phyloP scores from a whole-genome alignment of 2,888 invertebrate species.

The Eupithecia tripunctaria region DNA sequence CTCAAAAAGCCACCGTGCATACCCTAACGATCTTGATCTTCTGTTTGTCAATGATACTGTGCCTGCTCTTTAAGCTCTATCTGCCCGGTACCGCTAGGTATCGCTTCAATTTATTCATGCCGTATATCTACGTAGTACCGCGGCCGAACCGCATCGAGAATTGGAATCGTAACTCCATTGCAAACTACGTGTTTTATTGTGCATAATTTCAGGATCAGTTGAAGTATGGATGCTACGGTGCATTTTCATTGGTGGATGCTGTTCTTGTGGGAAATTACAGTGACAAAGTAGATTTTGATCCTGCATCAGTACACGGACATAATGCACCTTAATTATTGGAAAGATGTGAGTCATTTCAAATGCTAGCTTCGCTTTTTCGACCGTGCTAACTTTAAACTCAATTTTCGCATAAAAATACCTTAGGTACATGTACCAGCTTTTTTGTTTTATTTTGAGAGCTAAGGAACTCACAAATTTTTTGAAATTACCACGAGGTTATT shows the following conservation, averaged over 20 bases:
- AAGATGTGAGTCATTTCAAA: too few species aligned
- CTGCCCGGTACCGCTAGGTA: constrained; percentile 17
- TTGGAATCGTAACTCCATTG: constrained; percentile 39
- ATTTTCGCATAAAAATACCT: too few species aligned
- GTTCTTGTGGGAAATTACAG: not conserved
- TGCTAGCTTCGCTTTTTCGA: too few species aligned
- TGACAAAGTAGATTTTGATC: not conserved
- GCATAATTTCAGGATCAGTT: constrained; percentile 31
- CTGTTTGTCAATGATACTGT: constrained; percentile 17
- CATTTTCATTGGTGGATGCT: not conserved
- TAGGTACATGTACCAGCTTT: too few species aligned
- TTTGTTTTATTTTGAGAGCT: too few species aligned
- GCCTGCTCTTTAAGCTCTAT: constrained; percentile 17
- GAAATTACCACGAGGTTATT: too few species aligned
- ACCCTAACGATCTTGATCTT: not conserved
- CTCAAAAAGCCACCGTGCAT: too few species aligned
- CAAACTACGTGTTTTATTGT: constrained; percentile 39
- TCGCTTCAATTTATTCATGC: constrained; percentile 57
- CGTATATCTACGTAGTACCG: constrained; percentile 42
- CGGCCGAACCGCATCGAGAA: constrained; percentile 49
- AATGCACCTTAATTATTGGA: too few species aligned
- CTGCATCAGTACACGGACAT: too few species aligned
- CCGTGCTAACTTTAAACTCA: too few species aligned
- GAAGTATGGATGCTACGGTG: constrained; percentile 1
- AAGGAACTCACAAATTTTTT: too few species aligned